A percentile compares a stretch with the other conserved stretches of the same genome.
Conservation (phyloP, 2,797 vertebrate genomes). For the Malacoraja senta region DNA sequence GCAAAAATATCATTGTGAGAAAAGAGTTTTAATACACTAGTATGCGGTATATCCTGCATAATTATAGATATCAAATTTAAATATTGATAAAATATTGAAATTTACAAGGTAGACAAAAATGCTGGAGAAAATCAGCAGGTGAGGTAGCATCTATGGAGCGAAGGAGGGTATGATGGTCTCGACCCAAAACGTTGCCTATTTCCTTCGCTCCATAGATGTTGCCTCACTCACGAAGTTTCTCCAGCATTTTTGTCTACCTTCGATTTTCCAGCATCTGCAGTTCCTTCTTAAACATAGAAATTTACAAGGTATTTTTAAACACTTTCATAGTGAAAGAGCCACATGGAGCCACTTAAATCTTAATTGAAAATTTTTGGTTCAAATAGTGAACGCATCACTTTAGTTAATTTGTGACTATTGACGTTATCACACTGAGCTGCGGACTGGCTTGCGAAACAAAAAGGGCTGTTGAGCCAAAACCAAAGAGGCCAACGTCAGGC, state of each 20-base stretch:
- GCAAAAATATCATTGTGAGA: neutral
- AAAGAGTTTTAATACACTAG: neutral
- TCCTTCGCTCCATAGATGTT: too few species aligned
- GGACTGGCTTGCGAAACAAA: too few species aligned
- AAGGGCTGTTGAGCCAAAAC: too few species aligned
- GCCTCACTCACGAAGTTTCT: too few species aligned
- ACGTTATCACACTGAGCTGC: too few species aligned
- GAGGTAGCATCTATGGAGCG: too few species aligned
- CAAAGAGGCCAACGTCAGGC: too few species aligned
- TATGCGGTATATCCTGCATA: neutral
- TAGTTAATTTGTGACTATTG: neutral
- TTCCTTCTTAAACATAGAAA: neutral
- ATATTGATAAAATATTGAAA: neutral
- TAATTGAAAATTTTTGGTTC: neutral
- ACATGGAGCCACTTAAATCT: neutral
- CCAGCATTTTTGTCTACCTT: too few species aligned
- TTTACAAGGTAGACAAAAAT: neutral
- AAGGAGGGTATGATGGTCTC: too few species aligned
- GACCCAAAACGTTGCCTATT: too few species aligned
- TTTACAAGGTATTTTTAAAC: slow-evolving; percentile 4
- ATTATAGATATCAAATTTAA: neutral
- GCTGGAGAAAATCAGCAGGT: too few species aligned
- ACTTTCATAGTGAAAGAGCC: neutral
- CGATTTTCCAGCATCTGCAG: too few species aligned
- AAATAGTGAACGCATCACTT: neutral